Base-by-base conservation (phyloP, 1,140 invertebrate species). In the Ylistrum balloti region DNA sequence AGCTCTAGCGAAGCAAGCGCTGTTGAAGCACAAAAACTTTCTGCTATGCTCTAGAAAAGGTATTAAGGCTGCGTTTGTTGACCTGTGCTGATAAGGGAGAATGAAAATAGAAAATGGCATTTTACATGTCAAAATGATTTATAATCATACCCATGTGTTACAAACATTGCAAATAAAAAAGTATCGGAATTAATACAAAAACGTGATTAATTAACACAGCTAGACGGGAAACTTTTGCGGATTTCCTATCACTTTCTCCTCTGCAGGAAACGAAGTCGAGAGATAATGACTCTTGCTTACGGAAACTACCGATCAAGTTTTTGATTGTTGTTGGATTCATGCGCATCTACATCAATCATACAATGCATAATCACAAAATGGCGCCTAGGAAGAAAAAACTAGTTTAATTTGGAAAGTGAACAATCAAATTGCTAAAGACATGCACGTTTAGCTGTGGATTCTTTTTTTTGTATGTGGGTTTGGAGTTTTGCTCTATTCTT, bases 181-280 rank as follows among this genome's bases (percentile, higher is more conserved):
- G 17, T 28, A 28, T 20, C 45, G n/a, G n/a, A 74, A 74, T 74
- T 74, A n/a, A 74, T 74, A 74, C 56, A 74, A 74, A 74, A 74
- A 74, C 56, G n/a, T 74, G 56, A 74, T 74, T 74, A 74, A 74
- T 74, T 74, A 74, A 74, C 56, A 74, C 22, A 74, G 56, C 17
- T 17, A 74, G 56, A 74, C 56, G n/a, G 56, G 22, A 9, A 17
- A n/a, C 56, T 28, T 5, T 17, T 74, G 28, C 28, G 13, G 56
- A 74, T 74, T 74, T 74, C 1, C 56, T 74, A 74, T 74, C 15
- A 74, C 17, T 74, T 74, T 74, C 56, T 22, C 56, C 56, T 17
- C 22, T 74, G 56, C 28, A n/a, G 56, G 56, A 74, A 74, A 74
- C 56, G 56, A 28, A n/a, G 56, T 74, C 11, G 1, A n/a, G 41